Base-by-base conservation (phyloP, 2,113 vertebrate genomes). In the Okapia johnstoni region DNA sequence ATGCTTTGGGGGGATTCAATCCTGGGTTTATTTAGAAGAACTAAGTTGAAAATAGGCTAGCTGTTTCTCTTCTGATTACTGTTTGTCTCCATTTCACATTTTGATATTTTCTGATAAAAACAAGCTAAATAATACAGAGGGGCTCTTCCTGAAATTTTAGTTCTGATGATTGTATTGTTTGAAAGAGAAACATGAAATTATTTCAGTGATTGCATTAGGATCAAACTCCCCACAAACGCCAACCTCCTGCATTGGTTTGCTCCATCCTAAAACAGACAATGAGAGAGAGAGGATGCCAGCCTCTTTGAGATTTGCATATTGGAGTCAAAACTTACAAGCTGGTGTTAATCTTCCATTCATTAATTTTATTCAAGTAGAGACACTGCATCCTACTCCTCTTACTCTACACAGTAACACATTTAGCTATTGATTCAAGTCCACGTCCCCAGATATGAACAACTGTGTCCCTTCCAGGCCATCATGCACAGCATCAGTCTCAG, bases 401-500 rank as follows among this genome's bases (percentile, higher is more conserved):
- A 43, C 19, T 36, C 40, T 63, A 50, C 43, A 83, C 36, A 7
- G 17, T 11, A 83, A 58, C 21, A 21, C 21, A 46, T 73, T 12
- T 21, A 58, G 30, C 28, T 57, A 15, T 0, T 30, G 46, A 54
- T 26, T 48, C 12, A 40, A 61, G 16, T 63, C 5, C 30, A 3
- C 0, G 8, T 36, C 48, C 16, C 21, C n/a, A 36, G 30, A 48
- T 17, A 23, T 4, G 52, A 91, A 48, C 14, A 77, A 2, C 14
- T 7, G 30, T 0, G 5, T 28, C 50, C 6, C 6, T 28, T 8
- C 25, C 7, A 48, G 43, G 26, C 7, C 17, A 4, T 26, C 11
- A 43, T 0, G 0, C 3, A 15, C 30, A 3, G 19, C 4, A 10
- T 36, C 40, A n/a, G 21, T 46, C 88, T 77, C 21, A n/a, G 46